These are phyloP conservation scores for Caenorhabditis angaria DNA, from an alignment of 2,888 invertebrate genomes.

Conservation along the genomic window DNA sequence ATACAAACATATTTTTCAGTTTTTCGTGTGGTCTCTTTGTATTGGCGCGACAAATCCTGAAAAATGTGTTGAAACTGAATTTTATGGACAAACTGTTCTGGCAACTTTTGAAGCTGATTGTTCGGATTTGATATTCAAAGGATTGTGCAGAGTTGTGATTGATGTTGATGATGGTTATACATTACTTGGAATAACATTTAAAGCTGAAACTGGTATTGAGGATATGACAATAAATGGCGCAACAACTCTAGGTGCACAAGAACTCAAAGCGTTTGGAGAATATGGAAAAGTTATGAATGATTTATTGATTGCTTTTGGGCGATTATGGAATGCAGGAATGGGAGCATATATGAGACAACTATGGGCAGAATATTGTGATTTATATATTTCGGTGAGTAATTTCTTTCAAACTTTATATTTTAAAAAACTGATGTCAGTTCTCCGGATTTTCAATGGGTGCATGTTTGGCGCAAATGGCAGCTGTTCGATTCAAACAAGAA, in stretches of 20 bases:
- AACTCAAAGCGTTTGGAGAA: constrained; percentile 18
- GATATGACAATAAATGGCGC: constrained; percentile 15
- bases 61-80: constrained; percentile 38
- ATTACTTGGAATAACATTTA: constrained; percentile 43
- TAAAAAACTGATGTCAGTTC: constrained; percentile 17
- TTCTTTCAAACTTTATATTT: background rate
- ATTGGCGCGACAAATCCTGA: constrained; percentile 38
- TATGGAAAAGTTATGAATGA: constrained; percentile 40
- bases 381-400: constrained; percentile 41
- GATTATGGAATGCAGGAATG: constrained; percentile 40
- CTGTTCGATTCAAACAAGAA: constrained; percentile 35
- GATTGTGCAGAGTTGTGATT: constrained; percentile 39
- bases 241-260: constrained; percentile 16
- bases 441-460: constrained; percentile 38
- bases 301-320: constrained; percentile 29
- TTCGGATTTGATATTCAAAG: constrained; percentile 37
- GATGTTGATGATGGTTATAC: constrained; percentile 42
- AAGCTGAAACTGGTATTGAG: constrained; percentile 34
- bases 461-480: constrained; percentile 44
- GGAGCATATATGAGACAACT: constrained; percentile 35
- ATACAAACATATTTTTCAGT: constrained; percentile 18
- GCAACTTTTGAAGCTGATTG: constrained; percentile 42
- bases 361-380: constrained; percentile 42
- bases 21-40: constrained; percentile 38
- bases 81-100: constrained; percentile 30